Conservation (phyloP, 2,797 vertebrate genomes). For the Hyperoplus immaculatus region DNA sequence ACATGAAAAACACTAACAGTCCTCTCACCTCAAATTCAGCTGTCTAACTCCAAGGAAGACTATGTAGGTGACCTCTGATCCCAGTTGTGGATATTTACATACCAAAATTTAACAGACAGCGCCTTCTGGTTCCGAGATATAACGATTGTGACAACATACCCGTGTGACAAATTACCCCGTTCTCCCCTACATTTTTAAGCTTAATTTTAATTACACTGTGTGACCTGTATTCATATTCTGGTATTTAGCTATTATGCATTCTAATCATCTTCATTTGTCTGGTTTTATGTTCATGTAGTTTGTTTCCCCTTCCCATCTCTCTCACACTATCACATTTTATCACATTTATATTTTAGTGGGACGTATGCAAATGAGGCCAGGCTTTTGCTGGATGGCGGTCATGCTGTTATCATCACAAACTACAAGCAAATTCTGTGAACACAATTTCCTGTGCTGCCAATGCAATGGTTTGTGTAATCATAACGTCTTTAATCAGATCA, state of each 20-base stretch:
- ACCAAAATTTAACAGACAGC: no score
- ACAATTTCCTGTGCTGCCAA: conserved; percentile 45
- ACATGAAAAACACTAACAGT: no score
- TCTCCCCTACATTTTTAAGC: background rate
- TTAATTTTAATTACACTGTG: conserved; percentile 21
- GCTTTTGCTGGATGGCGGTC: conserved; percentile 20
- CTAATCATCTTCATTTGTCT: conserved; percentile 42
- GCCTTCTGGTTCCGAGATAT: no score
- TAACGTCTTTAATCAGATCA: conserved; percentile 66
- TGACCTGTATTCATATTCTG: conserved; percentile 8
- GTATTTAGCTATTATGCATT: conserved; percentile 28
- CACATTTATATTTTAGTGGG: conserved; percentile 30
- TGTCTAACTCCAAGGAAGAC: no score
- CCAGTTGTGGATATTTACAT: no score
- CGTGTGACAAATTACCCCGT: no score
- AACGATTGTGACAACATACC: no score
- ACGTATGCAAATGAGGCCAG: conserved; percentile 26
- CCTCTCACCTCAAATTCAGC: no score
- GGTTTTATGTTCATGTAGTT: conserved; percentile 34
- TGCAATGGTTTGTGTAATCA: conserved; percentile 55
- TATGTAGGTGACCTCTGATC: no score
- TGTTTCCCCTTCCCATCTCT: conserved; percentile 4
- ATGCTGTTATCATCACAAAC: conserved; percentile 29
- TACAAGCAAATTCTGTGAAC: conserved; percentile 45
- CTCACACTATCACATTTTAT: conserved; percentile 25